phyloP scores from a whole-genome alignment of 1,140 invertebrate species.

The Cataglyphis hispanica region DNA sequence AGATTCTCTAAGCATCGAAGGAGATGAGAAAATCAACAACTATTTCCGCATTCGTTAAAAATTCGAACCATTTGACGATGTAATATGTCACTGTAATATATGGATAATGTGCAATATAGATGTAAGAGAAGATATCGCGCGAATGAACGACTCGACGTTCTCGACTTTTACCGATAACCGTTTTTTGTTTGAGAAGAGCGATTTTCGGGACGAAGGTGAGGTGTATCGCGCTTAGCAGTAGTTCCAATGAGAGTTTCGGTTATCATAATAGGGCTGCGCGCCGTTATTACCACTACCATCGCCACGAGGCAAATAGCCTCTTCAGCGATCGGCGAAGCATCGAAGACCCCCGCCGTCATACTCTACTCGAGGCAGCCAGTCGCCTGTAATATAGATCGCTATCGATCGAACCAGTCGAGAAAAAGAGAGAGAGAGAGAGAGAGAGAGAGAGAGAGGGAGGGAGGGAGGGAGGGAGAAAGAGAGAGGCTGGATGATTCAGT shows the following conservation, averaged over 20 bases:
- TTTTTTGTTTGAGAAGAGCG: constrained; percentile 27
- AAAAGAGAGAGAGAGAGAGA: constrained; percentile 26
- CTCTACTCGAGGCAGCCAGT: constrained; percentile 39
- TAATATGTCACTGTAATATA: neutral
- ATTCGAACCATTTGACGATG: neutral
- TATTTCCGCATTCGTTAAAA: neutral
- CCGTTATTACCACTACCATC: constrained; percentile 52
- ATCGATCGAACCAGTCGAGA: constrained; percentile 56
- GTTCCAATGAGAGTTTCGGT: constrained; percentile 46
- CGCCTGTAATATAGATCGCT: constrained; percentile 66
- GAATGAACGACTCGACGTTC: neutral
- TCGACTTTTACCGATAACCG: constrained; percentile 30
- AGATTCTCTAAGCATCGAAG: constrained; percentile 29
- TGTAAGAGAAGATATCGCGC: neutral
- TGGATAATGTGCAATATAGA: neutral
- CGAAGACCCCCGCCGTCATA: constrained; percentile 66
- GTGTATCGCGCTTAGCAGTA: constrained; percentile 40
- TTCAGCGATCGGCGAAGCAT: constrained; percentile 56
- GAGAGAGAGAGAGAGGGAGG: neutral
- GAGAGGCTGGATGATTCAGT: too few species aligned
- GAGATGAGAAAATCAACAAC: neutral
- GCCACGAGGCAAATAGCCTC: constrained; percentile 55
- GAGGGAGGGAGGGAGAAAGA: neutral
- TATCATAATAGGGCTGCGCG: constrained; percentile 56
- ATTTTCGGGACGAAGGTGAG: constrained; percentile 12